Conservation (phyloP, 2,888 invertebrate genomes). For the Tenthredo scrophulariae region DNA sequence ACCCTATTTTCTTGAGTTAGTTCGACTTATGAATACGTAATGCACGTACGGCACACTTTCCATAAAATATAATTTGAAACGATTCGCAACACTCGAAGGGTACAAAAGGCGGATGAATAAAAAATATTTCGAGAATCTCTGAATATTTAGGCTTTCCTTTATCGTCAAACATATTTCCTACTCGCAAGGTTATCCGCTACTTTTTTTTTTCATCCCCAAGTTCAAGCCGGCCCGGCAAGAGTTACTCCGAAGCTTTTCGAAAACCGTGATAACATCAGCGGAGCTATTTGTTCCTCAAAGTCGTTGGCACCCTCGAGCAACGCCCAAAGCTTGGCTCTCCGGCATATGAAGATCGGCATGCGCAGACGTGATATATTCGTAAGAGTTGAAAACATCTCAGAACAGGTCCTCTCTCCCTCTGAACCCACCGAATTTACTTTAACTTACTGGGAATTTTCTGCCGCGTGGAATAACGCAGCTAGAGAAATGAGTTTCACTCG, state of each 20-base stretch:
- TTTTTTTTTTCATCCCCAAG: neutral
- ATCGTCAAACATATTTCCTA: neutral
- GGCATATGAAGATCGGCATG: neutral
- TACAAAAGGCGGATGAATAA: neutral
- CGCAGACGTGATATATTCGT: slow-evolving; percentile 37
- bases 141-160: neutral
- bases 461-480: neutral
- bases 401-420: neutral
- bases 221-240: neutral
- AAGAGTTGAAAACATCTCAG: slow-evolving; percentile 36
- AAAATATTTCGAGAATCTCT: neutral
- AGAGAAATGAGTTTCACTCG: neutral
- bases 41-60: neutral
- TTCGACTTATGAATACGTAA: neutral
- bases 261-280: neutral
- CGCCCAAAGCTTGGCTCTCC: neutral
- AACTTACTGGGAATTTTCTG: neutral
- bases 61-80: neutral
- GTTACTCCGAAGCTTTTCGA: neutral
- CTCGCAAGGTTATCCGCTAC: neutral
- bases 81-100: neutral
- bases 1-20: neutral
- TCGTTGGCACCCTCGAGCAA: slow-evolving; percentile 24
- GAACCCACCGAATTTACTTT: slow-evolving; percentile 1
- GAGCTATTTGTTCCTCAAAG: slow-evolving; percentile 19